A percentile compares a stretch with the other conserved stretches of the same genome.
Conservation (phyloP, 2,113 vertebrate species). For the Gymnobelideus leadbeateri region DNA sequence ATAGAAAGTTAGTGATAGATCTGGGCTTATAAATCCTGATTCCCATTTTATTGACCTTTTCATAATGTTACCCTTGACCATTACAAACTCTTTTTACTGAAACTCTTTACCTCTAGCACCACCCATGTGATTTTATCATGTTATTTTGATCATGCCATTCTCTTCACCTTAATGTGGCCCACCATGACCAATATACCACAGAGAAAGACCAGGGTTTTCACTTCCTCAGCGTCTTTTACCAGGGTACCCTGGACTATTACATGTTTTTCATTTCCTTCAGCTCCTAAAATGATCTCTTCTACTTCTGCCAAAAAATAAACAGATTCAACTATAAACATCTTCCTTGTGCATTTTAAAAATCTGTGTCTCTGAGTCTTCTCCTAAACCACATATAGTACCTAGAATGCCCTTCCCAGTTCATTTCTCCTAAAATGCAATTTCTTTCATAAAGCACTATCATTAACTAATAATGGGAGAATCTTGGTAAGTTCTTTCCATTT, state of each 20-base stretch:
- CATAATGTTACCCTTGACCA: background rate
- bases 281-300: background rate
- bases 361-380: background rate
- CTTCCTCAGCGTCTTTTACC: background rate
- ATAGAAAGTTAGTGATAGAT: background rate
- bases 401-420: background rate
- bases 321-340: too few relatives aligned
- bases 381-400: background rate
- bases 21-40: background rate
- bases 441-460: background rate
- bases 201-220: background rate
- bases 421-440: background rate
- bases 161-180: background rate
- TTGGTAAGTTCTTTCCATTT: background rate
- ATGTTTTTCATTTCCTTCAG: background rate
- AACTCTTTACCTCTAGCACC: background rate
- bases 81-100: background rate
- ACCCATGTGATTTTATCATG: background rate
- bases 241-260: accelerated
- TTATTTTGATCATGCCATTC: background rate
- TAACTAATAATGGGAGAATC: background rate
- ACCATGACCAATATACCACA: background rate
- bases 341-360: too few relatives aligned
- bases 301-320: background rate
- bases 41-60: background rate